Evolutionary conservation across 2,888 invertebrate species (phyloP).

Genomic region (Phanerotoma sp.): DNA sequence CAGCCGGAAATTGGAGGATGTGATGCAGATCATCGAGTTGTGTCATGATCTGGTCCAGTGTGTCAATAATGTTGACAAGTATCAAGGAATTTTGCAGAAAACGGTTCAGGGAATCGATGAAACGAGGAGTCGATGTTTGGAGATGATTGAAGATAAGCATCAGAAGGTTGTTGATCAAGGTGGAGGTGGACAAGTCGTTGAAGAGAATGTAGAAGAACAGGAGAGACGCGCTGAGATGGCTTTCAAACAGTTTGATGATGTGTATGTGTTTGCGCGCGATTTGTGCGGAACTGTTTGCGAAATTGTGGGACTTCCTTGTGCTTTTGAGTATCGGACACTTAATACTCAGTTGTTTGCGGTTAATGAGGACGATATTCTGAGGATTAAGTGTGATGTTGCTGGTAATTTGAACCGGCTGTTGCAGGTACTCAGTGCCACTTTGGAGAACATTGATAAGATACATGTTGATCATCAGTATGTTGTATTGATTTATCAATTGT

Average conservation of each 20-base stretch:
- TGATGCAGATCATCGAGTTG: constrained; percentile 39
- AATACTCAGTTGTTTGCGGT: constrained; percentile 35
- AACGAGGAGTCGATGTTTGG: constrained; percentile 35
- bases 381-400: constrained; percentile 41
- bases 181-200: too few species aligned
- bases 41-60: constrained; percentile 45
- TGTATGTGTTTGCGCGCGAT: constrained; percentile 46
- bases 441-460: constrained; percentile 38
- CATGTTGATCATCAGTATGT: constrained; percentile 38
- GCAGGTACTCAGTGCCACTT: constrained; percentile 39
- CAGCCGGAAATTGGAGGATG: constrained; percentile 39
- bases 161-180: constrained; percentile 34
- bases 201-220: constrained; percentile 33
- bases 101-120: constrained; percentile 39
- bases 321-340: constrained; percentile 37
- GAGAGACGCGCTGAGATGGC: constrained; percentile 40
- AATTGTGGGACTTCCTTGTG: constrained; percentile 38
- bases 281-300: constrained; percentile 44
- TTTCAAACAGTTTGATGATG: constrained; percentile 45
- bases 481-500: constrained; percentile 37
- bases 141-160: constrained; percentile 33
- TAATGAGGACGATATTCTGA: constrained; percentile 30
- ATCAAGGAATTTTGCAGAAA: constrained; percentile 35
- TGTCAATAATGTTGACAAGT: constrained; percentile 36
- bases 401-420: constrained; percentile 42